These are phyloP conservation scores for Neoseiulus cucumeris DNA, from an alignment of 1,140 invertebrate genomes.

Conservation along the genomic window DNA sequence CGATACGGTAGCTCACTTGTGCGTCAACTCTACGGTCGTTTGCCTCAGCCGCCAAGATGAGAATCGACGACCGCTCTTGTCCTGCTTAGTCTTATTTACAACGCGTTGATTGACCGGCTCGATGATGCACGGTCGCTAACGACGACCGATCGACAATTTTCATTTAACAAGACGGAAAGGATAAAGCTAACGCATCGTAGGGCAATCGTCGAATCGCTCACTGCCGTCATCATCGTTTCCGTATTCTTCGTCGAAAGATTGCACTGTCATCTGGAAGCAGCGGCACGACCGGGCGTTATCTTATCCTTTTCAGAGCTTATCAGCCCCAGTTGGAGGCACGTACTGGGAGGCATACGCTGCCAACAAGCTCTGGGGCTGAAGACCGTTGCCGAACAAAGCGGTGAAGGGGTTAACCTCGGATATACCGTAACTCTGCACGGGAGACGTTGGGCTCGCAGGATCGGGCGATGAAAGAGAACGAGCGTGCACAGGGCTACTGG, in stretches of 20 bases:
- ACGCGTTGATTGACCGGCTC: too few relatives aligned
- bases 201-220: too few relatives aligned
- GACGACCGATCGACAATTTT: too few relatives aligned
- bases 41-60: too few relatives aligned
- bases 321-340: neutral
- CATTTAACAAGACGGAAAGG: too few relatives aligned
- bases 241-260: neutral
- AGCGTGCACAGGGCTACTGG: neutral
- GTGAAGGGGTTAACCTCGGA: neutral
- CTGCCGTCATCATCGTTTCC: neutral
- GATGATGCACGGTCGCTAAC: too few relatives aligned
- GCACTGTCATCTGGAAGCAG: neutral
- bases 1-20: too few relatives aligned
- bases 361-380: neutral
- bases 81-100: too few relatives aligned
- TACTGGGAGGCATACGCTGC: neutral
- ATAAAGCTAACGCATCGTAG: too few relatives aligned
- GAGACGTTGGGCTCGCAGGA: neutral
- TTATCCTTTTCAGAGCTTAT: neutral
- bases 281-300: neutral
- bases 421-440: neutral
- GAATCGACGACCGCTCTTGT: too few relatives aligned
- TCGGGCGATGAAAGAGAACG: neutral
- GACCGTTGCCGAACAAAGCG: neutral
- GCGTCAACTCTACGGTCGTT: too few relatives aligned